phyloP scores from a whole-genome alignment of 2,888 invertebrate genomes.

The Epistrophe grossulariae region DNA sequence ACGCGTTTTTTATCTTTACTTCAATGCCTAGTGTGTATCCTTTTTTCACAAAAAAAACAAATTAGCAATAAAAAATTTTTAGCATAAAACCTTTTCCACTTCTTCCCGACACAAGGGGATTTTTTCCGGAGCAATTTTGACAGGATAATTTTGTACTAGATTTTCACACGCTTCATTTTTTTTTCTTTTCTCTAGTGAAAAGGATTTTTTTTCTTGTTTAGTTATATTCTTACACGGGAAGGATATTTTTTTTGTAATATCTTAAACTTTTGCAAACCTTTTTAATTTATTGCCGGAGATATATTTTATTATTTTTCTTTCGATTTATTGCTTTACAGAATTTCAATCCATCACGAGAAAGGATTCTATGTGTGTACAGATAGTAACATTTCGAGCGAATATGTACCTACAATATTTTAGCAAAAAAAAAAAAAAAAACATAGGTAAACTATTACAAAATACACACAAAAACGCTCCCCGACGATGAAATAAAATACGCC shows the following conservation, averaged over 20 bases:
- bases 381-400: background rate
- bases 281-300: constrained; percentile 7
- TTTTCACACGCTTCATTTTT: constrained; percentile 45
- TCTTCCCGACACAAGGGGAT: background rate
- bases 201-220: constrained; percentile 36
- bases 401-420: constrained; percentile 7
- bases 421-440: constrained; percentile 6
- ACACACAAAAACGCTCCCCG: constrained; percentile 50
- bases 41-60: constrained; percentile 39
- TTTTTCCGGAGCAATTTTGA: constrained; percentile 48
- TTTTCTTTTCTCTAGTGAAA: constrained; percentile 12
- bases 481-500: constrained; percentile 58
- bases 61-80: constrained; percentile 52
- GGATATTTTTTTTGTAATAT: constrained; percentile 32
- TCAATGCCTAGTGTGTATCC: constrained; percentile 42
- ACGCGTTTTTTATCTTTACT: constrained; percentile 14
- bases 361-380: background rate
- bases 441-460: constrained; percentile 29
- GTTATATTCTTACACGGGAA: background rate
- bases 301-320: background rate
- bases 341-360: background rate
- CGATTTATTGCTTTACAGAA: background rate
- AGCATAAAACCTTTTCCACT: constrained; percentile 17
- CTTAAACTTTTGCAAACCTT: constrained; percentile 12
- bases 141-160: constrained; percentile 71